phyloP scores from a whole-genome alignment of 2,888 invertebrate species.

The Reticulitermes lucifugus region DNA sequence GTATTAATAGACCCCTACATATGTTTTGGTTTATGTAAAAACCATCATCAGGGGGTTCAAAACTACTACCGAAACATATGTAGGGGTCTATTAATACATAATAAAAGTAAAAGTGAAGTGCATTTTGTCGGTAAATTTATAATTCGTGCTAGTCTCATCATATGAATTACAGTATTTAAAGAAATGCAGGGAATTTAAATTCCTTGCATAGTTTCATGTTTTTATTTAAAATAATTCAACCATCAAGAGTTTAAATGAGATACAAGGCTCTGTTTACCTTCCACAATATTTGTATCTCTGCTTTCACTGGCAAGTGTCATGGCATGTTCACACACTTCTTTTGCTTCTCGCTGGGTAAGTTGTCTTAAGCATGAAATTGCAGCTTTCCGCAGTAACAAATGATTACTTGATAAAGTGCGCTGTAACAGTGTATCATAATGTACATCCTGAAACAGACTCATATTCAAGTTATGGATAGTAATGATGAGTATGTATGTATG shows the following conservation, averaged over 20 bases:
- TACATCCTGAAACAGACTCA: background rate
- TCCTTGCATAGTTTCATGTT: no score
- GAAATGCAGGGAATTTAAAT: no score
- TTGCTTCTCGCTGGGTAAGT: slow-evolving; percentile 94
- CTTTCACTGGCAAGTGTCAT: slow-evolving; percentile 77
- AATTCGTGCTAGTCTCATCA: no score
- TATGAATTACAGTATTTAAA: no score
- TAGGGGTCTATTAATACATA: no score
- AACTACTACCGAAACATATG: no score
- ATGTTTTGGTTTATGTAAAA: no score
- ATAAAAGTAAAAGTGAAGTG: no score
- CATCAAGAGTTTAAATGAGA: background rate
- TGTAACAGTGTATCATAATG: slow-evolving; percentile 61
- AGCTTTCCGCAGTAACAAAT: slow-evolving; percentile 91
- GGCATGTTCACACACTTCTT: slow-evolving; percentile 94
- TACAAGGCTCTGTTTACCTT: slow-evolving; percentile 55
- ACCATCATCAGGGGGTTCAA: no score
- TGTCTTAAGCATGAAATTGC: slow-evolving; percentile 96
- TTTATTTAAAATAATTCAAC: no score
- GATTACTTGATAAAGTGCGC: slow-evolving; percentile 89
- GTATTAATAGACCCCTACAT: no score
- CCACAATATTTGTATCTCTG: slow-evolving; percentile 68
- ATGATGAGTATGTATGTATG: background rate
- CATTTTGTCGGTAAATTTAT: no score
- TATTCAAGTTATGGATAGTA: background rate